A percentile compares a stretch with the other conserved stretches of the same genome.
Conservation (phyloP, 1,140 invertebrate genomes). For the Trichonephila inaurata region DNA sequence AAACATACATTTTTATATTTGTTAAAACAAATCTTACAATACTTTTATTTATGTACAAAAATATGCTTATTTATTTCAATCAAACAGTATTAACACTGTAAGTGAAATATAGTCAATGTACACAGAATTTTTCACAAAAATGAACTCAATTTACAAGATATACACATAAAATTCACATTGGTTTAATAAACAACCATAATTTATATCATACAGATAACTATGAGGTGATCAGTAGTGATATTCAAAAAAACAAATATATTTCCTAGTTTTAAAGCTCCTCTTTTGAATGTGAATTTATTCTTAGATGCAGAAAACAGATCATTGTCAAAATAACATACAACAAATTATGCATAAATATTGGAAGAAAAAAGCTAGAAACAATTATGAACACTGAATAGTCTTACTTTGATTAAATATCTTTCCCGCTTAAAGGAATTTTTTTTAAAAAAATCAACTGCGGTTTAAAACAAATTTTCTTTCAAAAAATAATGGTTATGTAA, state of each 20-base stretch:
- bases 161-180: constrained; percentile 1
- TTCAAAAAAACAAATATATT: neutral
- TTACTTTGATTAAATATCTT: neutral
- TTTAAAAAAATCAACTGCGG: neutral
- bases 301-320: constrained; percentile 5
- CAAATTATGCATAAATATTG: neutral
- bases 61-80: constrained; percentile 43
- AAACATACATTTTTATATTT: constrained; percentile 20
- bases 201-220: neutral
- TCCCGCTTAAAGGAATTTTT: neutral
- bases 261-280: neutral
- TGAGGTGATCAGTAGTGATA: neutral
- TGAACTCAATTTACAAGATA: constrained; percentile 53
- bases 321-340: neutral
- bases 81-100: constrained; percentile 3
- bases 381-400: neutral
- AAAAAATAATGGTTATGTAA: too few relatives aligned
- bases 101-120: constrained; percentile 33
- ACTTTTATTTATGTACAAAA: constrained; percentile 60
- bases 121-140: neutral
- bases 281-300: neutral
- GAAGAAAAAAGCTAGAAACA: neutral
- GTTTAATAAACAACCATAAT: neutral
- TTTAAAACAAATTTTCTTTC: neutral
- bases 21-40: constrained; percentile 37